phyloP scores from a whole-genome alignment of 2,113 vertebrate species.

The Regulus satrapa region DNA sequence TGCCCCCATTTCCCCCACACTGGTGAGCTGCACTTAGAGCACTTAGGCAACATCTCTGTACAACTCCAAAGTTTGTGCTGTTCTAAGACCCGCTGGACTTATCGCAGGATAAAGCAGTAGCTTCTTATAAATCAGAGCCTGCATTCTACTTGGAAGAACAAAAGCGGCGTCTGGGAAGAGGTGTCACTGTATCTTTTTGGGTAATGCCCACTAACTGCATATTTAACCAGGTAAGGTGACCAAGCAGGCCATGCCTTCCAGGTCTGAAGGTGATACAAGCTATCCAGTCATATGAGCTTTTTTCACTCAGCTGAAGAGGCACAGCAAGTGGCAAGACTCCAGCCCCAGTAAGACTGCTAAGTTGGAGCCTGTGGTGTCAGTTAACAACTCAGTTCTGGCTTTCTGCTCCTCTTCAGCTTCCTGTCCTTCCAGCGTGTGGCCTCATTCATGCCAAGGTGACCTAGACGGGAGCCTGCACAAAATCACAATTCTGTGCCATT shows the following conservation, averaged over 20 bases:
- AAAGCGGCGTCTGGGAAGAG: not conserved
- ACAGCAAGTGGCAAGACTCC: not conserved
- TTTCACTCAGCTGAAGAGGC: not conserved
- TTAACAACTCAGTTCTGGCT: not conserved
- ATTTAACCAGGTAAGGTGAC: not conserved
- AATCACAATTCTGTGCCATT: not conserved
- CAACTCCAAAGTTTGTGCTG: not conserved
- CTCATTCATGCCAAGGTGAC: not conserved
- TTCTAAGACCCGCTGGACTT: not conserved
- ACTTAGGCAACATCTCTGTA: too few species aligned
- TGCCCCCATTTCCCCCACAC: not conserved
- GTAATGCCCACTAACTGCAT: not conserved
- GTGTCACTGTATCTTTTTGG: not conserved
- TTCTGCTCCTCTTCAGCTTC: not conserved
- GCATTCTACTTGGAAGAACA: not conserved
- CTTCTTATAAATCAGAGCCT: not conserved
- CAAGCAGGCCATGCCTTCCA: not conserved
- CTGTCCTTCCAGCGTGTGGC: not conserved
- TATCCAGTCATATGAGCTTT: not conserved
- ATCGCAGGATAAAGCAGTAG: not conserved
- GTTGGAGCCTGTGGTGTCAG: not conserved
- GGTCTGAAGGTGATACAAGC: not conserved
- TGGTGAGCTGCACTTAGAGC: not conserved
- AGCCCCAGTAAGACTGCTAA: accelerated
- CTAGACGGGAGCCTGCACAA: not conserved